Percentiles rank a stretch among this genome's conserved stretches.
These are phyloP conservation scores for Noctua fimbriata DNA, from an alignment of 2,888 invertebrate genomes.

Conservation along the genomic window DNA sequence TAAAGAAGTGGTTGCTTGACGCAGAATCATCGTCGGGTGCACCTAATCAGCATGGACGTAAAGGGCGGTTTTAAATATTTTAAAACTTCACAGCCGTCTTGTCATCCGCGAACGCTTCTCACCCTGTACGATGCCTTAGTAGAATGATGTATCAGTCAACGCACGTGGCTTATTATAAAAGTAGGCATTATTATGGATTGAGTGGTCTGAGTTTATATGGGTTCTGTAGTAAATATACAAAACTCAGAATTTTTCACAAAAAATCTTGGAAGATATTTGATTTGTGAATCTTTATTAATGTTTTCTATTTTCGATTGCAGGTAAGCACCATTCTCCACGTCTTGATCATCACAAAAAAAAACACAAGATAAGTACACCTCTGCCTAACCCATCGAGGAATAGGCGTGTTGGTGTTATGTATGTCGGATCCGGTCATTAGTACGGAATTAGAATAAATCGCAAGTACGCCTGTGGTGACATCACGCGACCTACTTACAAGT, in stretches of 20 bases:
- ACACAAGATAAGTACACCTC: neutral
- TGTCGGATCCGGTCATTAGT: no score
- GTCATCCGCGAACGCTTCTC: neutral
- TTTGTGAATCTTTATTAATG: neutral
- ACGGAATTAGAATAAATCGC: no score
- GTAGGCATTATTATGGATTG: slow-evolving; percentile 17
- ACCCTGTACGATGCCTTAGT: neutral
- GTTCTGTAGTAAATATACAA: neutral
- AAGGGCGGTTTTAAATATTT: neutral
- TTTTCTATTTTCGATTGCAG: neutral
- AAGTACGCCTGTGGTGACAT: no score
- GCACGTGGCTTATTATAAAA: slow-evolving; percentile 26
- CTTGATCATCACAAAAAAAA: neutral
- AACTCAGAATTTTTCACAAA: neutral
- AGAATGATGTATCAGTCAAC: slow-evolving; percentile 2
- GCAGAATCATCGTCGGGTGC: no score
- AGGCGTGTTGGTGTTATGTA: neutral
- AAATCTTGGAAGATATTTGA: neutral
- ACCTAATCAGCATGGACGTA: no score
- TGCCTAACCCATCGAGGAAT: neutral
- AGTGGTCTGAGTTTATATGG: neutral
- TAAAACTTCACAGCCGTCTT: neutral
- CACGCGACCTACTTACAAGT: no score
- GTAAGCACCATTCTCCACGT: neutral
- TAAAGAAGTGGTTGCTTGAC: no score